Percentiles rank a stretch among this genome's conserved stretches.
Evolutionary conservation across 2,113 vertebrate genomes (phyloP).

Genomic region (Tretioscincus oriximinensis): DNA sequence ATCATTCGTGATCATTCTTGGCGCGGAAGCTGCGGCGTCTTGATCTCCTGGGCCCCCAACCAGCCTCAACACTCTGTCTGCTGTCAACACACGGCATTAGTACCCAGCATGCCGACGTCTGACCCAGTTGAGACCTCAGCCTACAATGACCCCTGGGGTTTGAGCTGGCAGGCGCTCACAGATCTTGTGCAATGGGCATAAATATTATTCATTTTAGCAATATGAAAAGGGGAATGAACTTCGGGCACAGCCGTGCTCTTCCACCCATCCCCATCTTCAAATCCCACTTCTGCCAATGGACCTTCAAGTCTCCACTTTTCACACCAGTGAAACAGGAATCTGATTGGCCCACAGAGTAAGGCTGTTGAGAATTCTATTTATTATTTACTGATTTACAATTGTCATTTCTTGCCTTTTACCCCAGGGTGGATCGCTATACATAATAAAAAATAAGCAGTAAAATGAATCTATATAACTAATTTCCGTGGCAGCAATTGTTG

Average conservation of each 20-base stretch:
- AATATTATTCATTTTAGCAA: background rate
- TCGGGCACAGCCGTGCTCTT: background rate
- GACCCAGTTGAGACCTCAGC: background rate
- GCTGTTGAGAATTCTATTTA: background rate
- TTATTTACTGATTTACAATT: too few relatives aligned
- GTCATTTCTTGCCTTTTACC: too few relatives aligned
- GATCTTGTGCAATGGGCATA: background rate
- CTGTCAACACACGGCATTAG: background rate
- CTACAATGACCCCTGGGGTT: conserved; percentile 6
- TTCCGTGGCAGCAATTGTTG: too few relatives aligned
- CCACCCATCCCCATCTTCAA: background rate
- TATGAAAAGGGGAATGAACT: background rate
- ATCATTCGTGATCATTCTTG: conserved; percentile 15
- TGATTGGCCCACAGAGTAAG: background rate
- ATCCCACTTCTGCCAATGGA: background rate
- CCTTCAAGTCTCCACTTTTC: background rate
- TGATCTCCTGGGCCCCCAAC: conserved; percentile 1
- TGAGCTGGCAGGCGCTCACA: background rate
- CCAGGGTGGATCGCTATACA: too few relatives aligned
- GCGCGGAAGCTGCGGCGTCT: background rate
- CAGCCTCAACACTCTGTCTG: background rate
- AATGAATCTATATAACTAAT: too few relatives aligned
- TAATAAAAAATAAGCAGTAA: too few relatives aligned
- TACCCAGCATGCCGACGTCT: background rate
- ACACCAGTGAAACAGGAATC: background rate